phyloP scores from a whole-genome alignment of 2,888 invertebrate genomes.

The Ormia ochracea region DNA sequence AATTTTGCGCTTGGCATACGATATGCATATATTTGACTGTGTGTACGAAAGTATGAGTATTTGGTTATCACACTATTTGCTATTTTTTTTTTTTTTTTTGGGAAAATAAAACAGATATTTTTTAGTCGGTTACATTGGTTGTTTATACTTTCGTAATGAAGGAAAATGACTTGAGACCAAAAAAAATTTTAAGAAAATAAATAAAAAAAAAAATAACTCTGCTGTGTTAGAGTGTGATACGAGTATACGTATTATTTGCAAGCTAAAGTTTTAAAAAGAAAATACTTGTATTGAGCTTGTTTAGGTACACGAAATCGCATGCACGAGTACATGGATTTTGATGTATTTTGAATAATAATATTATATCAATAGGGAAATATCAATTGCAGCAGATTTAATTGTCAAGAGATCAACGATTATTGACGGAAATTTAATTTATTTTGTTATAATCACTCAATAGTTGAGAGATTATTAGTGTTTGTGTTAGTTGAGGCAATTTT shows the following conservation, averaged over 20 bases:
- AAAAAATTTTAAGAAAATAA: too few species aligned
- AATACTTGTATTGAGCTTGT: neutral
- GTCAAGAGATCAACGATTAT: neutral
- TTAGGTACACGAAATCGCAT: neutral
- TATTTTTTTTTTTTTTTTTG: slow-evolving; percentile 1
- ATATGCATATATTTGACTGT: too few species aligned
- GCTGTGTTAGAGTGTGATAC: neutral
- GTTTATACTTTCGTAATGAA: neutral
- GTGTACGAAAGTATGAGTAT: too few species aligned
- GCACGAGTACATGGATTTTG: too few species aligned
- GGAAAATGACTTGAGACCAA: neutral
- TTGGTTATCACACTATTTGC: neutral
- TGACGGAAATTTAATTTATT: too few species aligned
- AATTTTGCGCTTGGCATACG: neutral
- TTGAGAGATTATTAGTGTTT: too few species aligned
- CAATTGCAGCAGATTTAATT: neutral
- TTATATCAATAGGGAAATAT: neutral
- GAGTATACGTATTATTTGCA: neutral
- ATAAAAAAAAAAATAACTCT: neutral
- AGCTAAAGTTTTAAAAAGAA: neutral
- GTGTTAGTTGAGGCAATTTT: too few species aligned
- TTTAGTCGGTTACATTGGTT: slow-evolving; percentile 34
- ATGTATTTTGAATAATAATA: neutral
- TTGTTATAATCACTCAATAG: too few species aligned
- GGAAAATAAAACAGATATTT: slow-evolving; percentile 10